Evolutionary conservation across 2,113 vertebrate species (phyloP).

Genomic region (Clarias magur): DNA sequence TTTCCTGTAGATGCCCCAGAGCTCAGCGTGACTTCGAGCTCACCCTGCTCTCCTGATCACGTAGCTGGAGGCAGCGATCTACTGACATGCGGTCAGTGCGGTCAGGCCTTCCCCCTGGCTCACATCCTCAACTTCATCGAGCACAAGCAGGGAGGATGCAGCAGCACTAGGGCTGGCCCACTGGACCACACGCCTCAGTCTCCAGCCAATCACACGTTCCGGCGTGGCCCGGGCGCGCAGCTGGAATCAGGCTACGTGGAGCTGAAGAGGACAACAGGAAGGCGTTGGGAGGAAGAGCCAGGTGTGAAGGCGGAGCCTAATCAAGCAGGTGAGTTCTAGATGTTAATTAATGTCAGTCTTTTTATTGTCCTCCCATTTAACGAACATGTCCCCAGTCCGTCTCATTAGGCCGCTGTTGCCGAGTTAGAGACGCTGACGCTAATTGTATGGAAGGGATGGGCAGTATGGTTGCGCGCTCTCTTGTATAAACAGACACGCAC

Average conservation of each 20-base stretch:
- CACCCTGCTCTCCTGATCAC: constrained; percentile 45
- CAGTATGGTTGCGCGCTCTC: constrained; percentile 57
- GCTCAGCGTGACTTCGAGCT: constrained; percentile 9
- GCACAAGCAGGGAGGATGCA: constrained; percentile 77
- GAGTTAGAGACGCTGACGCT: constrained; percentile 73
- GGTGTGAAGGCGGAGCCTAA: constrained; percentile 62
- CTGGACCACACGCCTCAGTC: constrained; percentile 66
- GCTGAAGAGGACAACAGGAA: constrained; percentile 62
- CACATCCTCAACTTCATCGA: constrained; percentile 79
- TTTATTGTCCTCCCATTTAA: constrained; percentile 54
- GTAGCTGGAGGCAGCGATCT: constrained; percentile 63
- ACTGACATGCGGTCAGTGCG: constrained; percentile 78
- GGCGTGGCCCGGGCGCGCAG: neutral
- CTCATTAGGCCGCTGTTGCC: constrained; percentile 79
- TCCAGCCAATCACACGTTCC: constrained; percentile 63
- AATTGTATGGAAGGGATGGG: constrained; percentile 77
- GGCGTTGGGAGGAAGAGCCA: constrained; percentile 62
- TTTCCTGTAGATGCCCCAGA: constrained; percentile 61
- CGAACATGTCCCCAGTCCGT: constrained; percentile 63
- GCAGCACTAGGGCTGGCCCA: constrained; percentile 21
- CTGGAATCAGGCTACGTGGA: constrained; percentile 67
- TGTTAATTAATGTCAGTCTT: constrained; percentile 71
- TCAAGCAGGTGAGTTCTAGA: constrained; percentile 71
- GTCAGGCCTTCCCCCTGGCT: constrained; percentile 75
- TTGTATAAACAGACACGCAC: constrained; percentile 26